phyloP scores from a whole-genome alignment of 2,888 invertebrate genomes.

The Apamea anceps region DNA sequence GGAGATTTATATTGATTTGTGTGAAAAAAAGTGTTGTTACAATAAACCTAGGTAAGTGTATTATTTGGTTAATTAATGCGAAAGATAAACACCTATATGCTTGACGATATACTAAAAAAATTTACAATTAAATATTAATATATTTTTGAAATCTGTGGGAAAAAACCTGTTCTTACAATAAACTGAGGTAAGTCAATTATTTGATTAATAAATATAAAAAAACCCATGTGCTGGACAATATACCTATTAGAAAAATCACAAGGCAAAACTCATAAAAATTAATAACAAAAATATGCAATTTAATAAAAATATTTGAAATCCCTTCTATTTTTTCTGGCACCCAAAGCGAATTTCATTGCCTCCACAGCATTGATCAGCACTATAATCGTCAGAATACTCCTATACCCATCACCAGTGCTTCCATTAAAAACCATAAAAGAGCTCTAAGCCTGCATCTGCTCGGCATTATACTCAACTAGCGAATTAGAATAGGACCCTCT shows the following conservation, averaged over 20 bases:
- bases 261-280: no score
- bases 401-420: slow-evolving; percentile 42
- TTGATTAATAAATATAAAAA: not conserved
- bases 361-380: slow-evolving; percentile 9
- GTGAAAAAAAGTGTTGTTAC: not conserved
- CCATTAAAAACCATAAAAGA: slow-evolving; percentile 62
- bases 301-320: not conserved
- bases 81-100: not conserved
- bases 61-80: not conserved
- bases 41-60: no score
- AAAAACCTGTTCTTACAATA: no score
- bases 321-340: rapidly evolving
- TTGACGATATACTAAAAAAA: not conserved
- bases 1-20: not conserved
- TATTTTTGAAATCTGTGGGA: no score
- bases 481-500: slow-evolving; percentile 81
- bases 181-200: no score
- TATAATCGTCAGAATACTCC: slow-evolving; percentile 15
- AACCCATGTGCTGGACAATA: not conserved
- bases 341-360: not conserved
- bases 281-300: not conserved
- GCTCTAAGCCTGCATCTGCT: slow-evolving; percentile 71
- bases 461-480: slow-evolving; percentile 73
- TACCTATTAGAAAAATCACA: not conserved
- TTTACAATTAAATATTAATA: not conserved